phyloP scores from a whole-genome alignment of 2,113 vertebrate species.

The Cheirogaleus medius region DNA sequence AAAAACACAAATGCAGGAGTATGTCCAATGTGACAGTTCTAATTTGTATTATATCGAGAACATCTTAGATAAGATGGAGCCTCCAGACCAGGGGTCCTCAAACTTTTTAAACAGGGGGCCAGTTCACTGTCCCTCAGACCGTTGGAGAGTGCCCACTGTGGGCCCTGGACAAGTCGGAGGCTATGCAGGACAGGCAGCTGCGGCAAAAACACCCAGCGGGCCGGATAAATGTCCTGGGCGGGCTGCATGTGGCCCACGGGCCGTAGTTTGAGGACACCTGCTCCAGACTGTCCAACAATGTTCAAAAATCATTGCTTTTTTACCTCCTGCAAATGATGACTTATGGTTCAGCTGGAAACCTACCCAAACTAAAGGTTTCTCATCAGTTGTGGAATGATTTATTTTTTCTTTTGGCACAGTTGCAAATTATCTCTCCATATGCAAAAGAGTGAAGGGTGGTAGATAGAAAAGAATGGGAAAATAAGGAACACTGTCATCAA shows the following conservation, averaged over 20 bases:
- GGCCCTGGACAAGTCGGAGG: too few species aligned
- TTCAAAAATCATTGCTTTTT: not conserved
- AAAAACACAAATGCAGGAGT: not conserved
- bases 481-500: not conserved
- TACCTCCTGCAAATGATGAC: not conserved
- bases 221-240: too few species aligned
- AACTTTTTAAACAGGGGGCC: too few species aligned
- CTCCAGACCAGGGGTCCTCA: too few species aligned
- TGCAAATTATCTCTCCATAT: not conserved
- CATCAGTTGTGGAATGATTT: not conserved
- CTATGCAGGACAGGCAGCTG: too few species aligned
- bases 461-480: not conserved
- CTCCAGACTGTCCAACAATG: not conserved
- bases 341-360: not conserved
- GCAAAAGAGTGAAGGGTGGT: not conserved
- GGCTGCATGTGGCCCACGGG: too few species aligned
- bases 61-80: not conserved
- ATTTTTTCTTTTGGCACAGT: not conserved
- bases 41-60: not conserved
- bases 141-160: too few species aligned
- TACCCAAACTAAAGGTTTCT: not conserved
- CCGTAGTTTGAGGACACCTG: too few species aligned
- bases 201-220: too few species aligned
- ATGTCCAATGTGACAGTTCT: not conserved
- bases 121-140: too few species aligned